Base-by-base conservation (phyloP, 1,140 invertebrate genomes). In the Tigriopus japonicus region DNA sequence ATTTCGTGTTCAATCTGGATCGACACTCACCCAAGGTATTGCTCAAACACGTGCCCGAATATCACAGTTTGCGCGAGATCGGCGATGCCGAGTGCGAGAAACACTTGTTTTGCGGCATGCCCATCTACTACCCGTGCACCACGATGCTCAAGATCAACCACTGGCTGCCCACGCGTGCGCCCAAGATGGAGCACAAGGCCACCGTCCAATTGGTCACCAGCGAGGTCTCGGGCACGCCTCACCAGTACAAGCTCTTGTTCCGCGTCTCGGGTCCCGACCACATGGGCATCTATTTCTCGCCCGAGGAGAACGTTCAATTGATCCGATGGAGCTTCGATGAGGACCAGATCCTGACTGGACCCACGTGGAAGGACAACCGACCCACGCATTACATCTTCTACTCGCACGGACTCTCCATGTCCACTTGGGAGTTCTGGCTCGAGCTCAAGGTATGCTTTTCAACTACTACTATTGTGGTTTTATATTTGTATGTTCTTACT, bases 21-120 rank as follows among this genome's bases (percentile, higher is more conserved):
- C 28, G 54, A n/a, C 53, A 56, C 28, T 60, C 54, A 42, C 60
- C 58, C 10, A 10, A 35, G 13, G 17, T 64, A 5, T 10, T 64
- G 9, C 51, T 65, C 41, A 24, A 56, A 13, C n/a, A 15, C 13
- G 42, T 64, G 42, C 64, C 64, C 14, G 65, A 70, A 45, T 72
- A 73, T 63, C 66, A 68, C 51, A 65, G 66, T 42, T 65, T 66
- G 17, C 60, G 65, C 24, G 60, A 65, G 13, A 45, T 65, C 23
- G 56, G 69, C 15, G 60, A 49, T 5, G 35, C 51, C 13, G 59
- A 67, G 28, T 72, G 71, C 65, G 64, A 67, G 51, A 68, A 67
- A 24, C 49, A 67, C 55, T 66, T 71, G 28, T 73, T 71, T 62
- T 75, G 72, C 66, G 73, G 73, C 7, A 62, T 71, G 58, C 73